Evolutionary conservation across 2,888 invertebrate species (phyloP).

Genomic region (Ormyrus nitidulus): DNA sequence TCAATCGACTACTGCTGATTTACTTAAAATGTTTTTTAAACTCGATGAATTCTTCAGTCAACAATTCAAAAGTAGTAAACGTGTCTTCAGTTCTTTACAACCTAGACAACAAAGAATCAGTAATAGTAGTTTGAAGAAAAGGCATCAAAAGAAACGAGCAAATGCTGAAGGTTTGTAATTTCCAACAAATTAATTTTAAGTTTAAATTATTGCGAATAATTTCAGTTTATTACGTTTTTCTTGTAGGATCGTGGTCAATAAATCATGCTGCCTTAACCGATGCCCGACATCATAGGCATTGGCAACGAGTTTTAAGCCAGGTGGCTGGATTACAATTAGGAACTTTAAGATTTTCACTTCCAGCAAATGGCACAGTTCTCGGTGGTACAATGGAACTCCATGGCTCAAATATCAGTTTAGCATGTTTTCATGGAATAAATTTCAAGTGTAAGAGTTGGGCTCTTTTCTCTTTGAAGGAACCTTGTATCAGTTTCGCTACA

Average conservation of each 20-base stretch:
- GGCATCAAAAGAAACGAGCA: conserved; percentile 73
- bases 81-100: conserved; percentile 88
- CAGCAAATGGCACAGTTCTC: conserved; percentile 85
- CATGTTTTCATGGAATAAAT: conserved; percentile 98
- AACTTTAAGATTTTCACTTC: conserved; percentile 82
- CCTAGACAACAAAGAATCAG: conserved; percentile 75
- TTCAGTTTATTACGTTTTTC: conserved; percentile 32
- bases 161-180: conserved; percentile 69
- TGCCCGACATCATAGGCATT: conserved; percentile 92
- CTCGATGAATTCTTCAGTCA: conserved; percentile 98
- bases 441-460: conserved; percentile 98
- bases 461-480: conserved; percentile 93
- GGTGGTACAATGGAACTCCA: conserved; percentile 93
- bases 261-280: conserved; percentile 77
- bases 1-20: conserved; percentile 96
- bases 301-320: conserved; percentile 91
- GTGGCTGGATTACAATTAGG: conserved; percentile 89
- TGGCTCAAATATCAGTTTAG: conserved; percentile 93
- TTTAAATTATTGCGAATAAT: background rate
- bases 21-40: conserved; percentile 97
- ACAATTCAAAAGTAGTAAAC: conserved; percentile 96
- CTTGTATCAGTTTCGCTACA: conserved; percentile 93
- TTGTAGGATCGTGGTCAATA: conserved; percentile 67
- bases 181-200: conserved; percentile 58
- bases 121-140: conserved; percentile 70